A percentile compares a stretch with the other conserved stretches of the same genome.
Evolutionary conservation across 2,113 vertebrate genomes (phyloP).

Genomic region (Notechis scutatus): DNA sequence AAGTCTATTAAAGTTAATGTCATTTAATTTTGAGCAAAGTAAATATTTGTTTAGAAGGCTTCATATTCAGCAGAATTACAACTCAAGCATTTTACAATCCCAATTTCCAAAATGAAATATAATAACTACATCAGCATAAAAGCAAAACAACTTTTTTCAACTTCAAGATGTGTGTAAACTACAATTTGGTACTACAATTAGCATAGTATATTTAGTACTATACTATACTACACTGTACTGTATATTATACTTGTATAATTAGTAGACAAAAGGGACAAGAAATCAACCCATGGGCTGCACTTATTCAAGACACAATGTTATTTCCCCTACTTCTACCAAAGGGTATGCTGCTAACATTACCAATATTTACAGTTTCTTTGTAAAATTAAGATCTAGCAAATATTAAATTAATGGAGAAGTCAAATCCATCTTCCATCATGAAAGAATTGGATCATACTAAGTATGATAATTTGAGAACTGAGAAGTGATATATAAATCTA

Average conservation of each 20-base stretch:
- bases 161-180: background rate
- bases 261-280: background rate
- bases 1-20: background rate
- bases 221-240: background rate
- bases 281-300: background rate
- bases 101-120: background rate
- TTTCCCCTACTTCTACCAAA: background rate
- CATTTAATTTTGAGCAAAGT: background rate
- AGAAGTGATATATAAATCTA: background rate
- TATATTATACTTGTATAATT: background rate
- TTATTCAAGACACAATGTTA: background rate
- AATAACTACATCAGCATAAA: constrained; percentile 5
- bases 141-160: background rate
- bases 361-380: too few species aligned
- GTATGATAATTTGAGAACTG: background rate
- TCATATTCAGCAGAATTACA: background rate
- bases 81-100: background rate
- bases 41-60: background rate
- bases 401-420: too few species aligned
- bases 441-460: background rate
- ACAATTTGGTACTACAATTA: background rate
- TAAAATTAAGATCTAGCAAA: too few species aligned
- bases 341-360: background rate
- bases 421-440: too few species aligned
- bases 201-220: background rate